Evolutionary conservation across 2,888 invertebrate species (phyloP).

Genomic region (Nezara viridula): DNA sequence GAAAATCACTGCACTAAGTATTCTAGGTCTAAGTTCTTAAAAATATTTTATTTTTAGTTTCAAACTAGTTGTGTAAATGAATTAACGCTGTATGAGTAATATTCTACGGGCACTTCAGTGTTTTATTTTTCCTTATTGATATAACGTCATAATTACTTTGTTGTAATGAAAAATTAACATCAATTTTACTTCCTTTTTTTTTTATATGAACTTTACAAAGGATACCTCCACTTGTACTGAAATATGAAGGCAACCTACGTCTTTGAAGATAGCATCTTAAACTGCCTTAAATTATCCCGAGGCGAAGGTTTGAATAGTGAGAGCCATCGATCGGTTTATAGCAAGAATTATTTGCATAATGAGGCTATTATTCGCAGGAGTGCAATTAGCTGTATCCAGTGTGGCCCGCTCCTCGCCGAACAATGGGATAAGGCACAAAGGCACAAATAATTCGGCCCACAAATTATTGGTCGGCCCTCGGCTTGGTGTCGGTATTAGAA

Average conservation of each 20-base stretch:
- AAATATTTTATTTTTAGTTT: too few relatives aligned
- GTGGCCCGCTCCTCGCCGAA: background rate
- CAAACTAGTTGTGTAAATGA: too few relatives aligned
- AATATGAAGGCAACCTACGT: background rate
- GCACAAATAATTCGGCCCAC: slow-evolving; percentile 33
- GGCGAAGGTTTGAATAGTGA: slow-evolving; percentile 21
- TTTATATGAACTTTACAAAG: background rate
- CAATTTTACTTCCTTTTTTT: too few relatives aligned
- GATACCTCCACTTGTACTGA: background rate
- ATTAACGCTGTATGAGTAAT: too few relatives aligned
- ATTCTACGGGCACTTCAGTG: too few relatives aligned
- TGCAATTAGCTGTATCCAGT: slow-evolving; percentile 36
- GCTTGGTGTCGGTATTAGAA: slow-evolving; percentile 15
- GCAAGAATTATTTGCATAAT: slow-evolving; percentile 41
- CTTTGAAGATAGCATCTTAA: slow-evolving; percentile 21
- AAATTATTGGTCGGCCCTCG: slow-evolving; percentile 1
- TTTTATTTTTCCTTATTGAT: too few relatives aligned
- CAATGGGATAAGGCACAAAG: slow-evolving; percentile 30
- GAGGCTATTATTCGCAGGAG: slow-evolving; percentile 39
- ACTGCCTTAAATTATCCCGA: background rate
- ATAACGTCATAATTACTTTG: too few relatives aligned
- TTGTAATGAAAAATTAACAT: too few relatives aligned
- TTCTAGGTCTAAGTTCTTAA: too few relatives aligned
- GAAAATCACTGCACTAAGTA: too few relatives aligned
- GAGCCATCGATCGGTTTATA: slow-evolving; percentile 26